A percentile compares a stretch with the other conserved stretches of the same genome.
phyloP scores from a whole-genome alignment of 2,888 invertebrate genomes.

The Stenurella melanura region DNA sequence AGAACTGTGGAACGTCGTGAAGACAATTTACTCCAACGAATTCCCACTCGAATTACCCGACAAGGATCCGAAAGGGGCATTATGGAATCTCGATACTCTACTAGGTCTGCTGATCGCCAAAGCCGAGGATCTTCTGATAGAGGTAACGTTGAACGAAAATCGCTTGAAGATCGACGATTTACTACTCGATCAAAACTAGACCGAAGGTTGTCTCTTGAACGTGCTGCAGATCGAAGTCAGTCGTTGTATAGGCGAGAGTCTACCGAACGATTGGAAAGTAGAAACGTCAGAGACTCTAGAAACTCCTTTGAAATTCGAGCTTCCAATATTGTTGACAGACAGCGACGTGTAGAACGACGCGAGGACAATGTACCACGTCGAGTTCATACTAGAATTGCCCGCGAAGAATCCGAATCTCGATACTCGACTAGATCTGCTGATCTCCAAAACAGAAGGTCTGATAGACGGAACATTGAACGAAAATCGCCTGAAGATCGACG shows the following conservation, averaged over 20 bases:
- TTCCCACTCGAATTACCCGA: neutral
- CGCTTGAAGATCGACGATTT: conserved; percentile 2
- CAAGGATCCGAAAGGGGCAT: no score
- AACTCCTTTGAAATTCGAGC: neutral
- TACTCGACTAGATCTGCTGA: neutral
- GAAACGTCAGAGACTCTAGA: neutral
- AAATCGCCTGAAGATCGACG: neutral
- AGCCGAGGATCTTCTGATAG: neutral
- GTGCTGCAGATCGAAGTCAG: neutral
- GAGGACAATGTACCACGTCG: no score
- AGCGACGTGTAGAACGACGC: neutral
- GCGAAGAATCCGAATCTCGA: neutral
- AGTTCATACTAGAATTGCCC: neutral
- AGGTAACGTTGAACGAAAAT: neutral
- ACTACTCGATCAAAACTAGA: neutral
- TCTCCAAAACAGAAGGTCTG: neutral
- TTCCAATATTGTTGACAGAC: neutral
- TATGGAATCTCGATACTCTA: neutral
- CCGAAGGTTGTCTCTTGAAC: neutral
- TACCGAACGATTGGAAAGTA: neutral
- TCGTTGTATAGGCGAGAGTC: neutral
- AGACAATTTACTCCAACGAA: no score
- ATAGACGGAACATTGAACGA: neutral
- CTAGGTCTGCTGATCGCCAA: neutral
- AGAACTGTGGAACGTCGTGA: neutral